Evolutionary conservation across 2,888 invertebrate genomes (phyloP), one percentile per base, ranked within the genome.

Genomic region (Eugnorisma glareosa): DNA sequence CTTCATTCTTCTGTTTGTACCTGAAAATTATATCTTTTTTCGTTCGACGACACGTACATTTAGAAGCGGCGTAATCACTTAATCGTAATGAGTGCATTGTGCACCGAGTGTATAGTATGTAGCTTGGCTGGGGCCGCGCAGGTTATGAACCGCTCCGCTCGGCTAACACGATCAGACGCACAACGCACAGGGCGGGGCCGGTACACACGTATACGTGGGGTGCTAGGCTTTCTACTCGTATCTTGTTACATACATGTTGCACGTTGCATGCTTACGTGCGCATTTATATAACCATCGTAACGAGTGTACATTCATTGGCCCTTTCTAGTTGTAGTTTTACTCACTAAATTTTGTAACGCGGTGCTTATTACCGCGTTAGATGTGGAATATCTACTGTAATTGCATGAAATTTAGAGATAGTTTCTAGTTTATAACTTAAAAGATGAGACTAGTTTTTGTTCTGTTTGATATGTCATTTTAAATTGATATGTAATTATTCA

Each of bases 361-460:
- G 88, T 89, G 88, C 86, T 79, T 79, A 84, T 85, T 84, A 88
- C 84, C 86, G 89, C 88, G 86, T 86, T 89, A 89, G 83, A 87
- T 89, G 90, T 86, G 91, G 87, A 88, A 88, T 92, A 90, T 92
- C 87, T 88, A 89, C 86, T 90, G 85, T 92, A 91, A 91, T 93
- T 94, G 94, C 94, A 94, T 95, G 94, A 93, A 92, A 89, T 84
- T 92, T 94, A 94, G 93, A 89, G 81, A 92, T 95, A 95, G 93
- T 90, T 88, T 89, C 87, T 95, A 94, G 94, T 92, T 91, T 90
- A 85, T 92, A 93, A 92, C 88, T 89, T 88, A 86, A 91, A 81
- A 83, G 84, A 91, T 91, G 92, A 93, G 92, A 92, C 89, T 74
- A 79, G 82, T 78, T 83, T 83, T 70, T 82, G 79, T 89, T 87